Conservation (phyloP, 2,888 invertebrate genomes). For the Taphrorychus bicolor region DNA sequence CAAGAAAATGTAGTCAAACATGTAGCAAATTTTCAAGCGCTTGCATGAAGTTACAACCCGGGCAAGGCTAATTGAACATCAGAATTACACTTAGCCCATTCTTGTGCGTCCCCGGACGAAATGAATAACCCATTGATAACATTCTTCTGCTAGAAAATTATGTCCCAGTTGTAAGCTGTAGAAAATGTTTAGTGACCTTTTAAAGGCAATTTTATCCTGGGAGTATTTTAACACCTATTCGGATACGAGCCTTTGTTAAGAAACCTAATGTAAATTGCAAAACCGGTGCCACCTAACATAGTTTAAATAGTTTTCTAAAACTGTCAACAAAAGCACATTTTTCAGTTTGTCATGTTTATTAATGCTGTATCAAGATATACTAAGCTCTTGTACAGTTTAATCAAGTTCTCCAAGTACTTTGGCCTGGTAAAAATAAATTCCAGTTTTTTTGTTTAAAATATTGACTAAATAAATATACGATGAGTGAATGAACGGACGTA, state of each 20-base stretch:
- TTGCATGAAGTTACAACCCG: constrained; percentile 27
- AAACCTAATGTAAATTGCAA: no score
- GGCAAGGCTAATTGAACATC: constrained; percentile 34
- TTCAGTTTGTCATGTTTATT: no score
- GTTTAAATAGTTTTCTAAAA: no score
- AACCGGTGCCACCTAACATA: no score
- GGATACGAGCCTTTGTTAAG: not conserved
- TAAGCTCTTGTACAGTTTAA: no score
- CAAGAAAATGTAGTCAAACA: constrained; percentile 26
- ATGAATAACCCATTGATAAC: constrained; percentile 27
- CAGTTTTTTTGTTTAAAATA: no score
- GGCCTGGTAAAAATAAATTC: no score
- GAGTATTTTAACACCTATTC: not conserved
- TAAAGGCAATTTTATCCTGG: not conserved
- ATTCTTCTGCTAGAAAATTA: constrained; percentile 16
- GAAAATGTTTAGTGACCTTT: not conserved
- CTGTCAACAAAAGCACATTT: no score
- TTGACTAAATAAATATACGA: no score
- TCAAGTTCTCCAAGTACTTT: no score
- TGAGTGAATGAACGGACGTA: no score
- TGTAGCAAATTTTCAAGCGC: constrained; percentile 29
- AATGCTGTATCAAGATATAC: no score
- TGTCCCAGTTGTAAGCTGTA: not conserved
- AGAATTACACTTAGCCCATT: constrained; percentile 28
- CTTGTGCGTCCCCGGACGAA: constrained; percentile 15